phyloP scores from a whole-genome alignment of 1,140 invertebrate genomes.

The Papilio xuthus region DNA sequence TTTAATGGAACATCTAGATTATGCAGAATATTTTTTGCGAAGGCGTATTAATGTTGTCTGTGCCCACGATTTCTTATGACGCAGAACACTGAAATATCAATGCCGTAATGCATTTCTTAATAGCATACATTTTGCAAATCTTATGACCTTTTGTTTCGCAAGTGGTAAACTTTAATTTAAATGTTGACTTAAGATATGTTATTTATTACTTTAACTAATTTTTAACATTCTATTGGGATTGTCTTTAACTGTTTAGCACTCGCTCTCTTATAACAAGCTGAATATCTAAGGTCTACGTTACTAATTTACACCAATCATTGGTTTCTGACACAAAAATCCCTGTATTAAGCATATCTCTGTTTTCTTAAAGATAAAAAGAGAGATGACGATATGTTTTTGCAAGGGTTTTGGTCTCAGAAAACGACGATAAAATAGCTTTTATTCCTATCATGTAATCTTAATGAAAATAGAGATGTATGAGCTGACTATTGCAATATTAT shows the following conservation, averaged over 20 bases:
- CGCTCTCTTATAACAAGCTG: neutral
- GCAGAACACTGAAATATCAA: constrained; percentile 5
- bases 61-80: constrained; percentile 16
- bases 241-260: neutral
- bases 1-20: neutral
- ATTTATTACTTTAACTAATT: neutral
- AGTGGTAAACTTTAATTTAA: neutral
- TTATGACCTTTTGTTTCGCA: constrained; percentile 4
- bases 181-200: neutral
- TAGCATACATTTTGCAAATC: neutral
- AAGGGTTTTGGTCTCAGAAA: too few relatives aligned
- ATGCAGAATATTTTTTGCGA: neutral
- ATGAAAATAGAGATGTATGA: neutral
- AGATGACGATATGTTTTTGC: too few relatives aligned
- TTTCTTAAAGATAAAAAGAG: too few relatives aligned
- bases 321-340: too few relatives aligned
- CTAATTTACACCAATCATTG: neutral
- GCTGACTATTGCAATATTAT: constrained; percentile 28
- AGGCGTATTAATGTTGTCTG: neutral
- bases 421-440: neutral
- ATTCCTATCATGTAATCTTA: neutral
- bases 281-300: neutral
- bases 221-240: neutral
- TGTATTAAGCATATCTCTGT: too few relatives aligned
- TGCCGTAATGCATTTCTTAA: constrained; percentile 16